Percentiles rank a stretch among this genome's conserved stretches.
phyloP scores from a whole-genome alignment of 2,888 invertebrate species.

The Amblyjoppa fuscipennis region DNA sequence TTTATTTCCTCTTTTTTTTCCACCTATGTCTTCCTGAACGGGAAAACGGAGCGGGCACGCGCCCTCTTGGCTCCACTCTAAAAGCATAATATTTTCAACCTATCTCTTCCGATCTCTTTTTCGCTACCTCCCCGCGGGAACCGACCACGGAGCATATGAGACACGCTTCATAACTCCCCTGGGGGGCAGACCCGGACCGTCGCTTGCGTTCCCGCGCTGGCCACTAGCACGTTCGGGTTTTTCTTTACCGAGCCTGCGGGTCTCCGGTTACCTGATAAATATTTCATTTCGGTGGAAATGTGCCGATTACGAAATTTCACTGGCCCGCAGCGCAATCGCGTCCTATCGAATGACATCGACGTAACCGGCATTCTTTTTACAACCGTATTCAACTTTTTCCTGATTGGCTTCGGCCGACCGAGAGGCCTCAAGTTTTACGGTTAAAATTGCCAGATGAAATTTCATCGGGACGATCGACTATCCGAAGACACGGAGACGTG shows the following conservation, averaged over 20 bases:
- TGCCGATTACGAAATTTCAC: neutral
- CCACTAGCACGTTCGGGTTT: constrained; percentile 1
- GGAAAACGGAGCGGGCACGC: constrained; percentile 7
- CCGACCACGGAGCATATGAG: neutral
- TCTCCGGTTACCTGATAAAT: constrained; percentile 12
- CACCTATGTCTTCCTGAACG: neutral
- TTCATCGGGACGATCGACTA: neutral
- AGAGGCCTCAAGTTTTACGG: neutral
- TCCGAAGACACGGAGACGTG: neutral
- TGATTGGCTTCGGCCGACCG: neutral
- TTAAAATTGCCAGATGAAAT: neutral
- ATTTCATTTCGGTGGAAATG: neutral
- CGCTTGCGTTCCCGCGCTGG: constrained; percentile 2
- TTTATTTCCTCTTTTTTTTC: constrained; percentile 17
- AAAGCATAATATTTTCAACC: constrained; percentile 43
- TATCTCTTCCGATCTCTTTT: constrained; percentile 3
- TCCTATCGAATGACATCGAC: constrained; percentile 5
- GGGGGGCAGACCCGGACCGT: neutral
- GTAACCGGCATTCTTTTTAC: neutral
- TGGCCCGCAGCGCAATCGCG: neutral
- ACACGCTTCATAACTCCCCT: neutral
- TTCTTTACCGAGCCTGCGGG: neutral
- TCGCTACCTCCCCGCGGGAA: neutral
- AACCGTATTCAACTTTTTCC: neutral
- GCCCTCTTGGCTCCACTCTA: constrained; percentile 21